Evolutionary conservation across 2,113 vertebrate species (phyloP).

Genomic region (Tychaedon coryphoeus): DNA sequence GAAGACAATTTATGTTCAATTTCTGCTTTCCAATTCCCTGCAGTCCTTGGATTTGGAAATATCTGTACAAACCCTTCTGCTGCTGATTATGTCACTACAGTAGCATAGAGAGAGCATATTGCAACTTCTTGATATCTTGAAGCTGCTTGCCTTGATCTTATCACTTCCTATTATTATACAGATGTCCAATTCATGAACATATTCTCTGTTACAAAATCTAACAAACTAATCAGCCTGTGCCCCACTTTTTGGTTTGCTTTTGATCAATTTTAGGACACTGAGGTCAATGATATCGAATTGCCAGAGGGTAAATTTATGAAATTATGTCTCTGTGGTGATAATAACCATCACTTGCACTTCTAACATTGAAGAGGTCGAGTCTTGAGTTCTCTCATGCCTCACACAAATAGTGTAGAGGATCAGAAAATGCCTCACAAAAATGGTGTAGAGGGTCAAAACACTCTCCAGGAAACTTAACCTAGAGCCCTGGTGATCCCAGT

Average conservation of each 20-base stretch:
- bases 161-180: too few species aligned
- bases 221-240: background rate
- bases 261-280: background rate
- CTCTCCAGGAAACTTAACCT: background rate
- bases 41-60: background rate
- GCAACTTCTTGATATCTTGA: background rate
- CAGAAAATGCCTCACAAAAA: background rate
- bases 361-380: rapidly evolving
- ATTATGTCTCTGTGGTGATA: background rate
- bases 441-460: background rate
- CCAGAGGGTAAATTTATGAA: background rate
- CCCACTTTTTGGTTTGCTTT: background rate
- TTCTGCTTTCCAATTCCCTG: background rate
- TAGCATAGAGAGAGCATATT: background rate
- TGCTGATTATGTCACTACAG: background rate
- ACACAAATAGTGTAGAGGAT: background rate
- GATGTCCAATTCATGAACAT: background rate
- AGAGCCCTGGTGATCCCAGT: background rate
- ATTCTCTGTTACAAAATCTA: background rate
- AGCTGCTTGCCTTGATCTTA: background rate
- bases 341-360: background rate
- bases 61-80: background rate
- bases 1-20: background rate
- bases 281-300: background rate
- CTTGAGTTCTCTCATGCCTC: background rate